Conservation (phyloP, 2,797 vertebrate species). For the Salarias fasciatus region DNA sequence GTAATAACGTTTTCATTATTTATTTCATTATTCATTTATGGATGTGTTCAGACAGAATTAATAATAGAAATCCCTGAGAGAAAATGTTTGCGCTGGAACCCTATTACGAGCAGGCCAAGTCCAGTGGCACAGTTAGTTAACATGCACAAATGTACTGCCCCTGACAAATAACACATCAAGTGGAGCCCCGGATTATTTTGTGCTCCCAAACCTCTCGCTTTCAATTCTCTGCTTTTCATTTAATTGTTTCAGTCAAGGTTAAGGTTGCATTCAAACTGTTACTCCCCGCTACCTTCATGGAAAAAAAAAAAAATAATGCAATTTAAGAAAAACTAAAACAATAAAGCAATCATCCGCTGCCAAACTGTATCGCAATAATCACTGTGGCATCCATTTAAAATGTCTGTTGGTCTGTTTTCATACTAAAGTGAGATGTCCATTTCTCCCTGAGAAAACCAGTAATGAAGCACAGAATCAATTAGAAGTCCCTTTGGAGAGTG, state of each 20-base stretch:
- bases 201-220: constrained; percentile 63
- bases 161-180: constrained; percentile 81
- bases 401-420: constrained; percentile 60
- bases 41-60: constrained; percentile 86
- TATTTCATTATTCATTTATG: constrained; percentile 87
- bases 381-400: constrained; percentile 59
- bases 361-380: constrained; percentile 62
- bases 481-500: constrained; percentile 63
- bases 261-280: constrained; percentile 56
- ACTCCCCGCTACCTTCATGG: constrained; percentile 33
- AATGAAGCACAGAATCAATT: constrained; percentile 79
- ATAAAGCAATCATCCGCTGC: constrained; percentile 54
- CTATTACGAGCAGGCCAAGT: constrained; percentile 77
- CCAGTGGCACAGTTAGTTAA: constrained; percentile 82
- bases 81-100: constrained; percentile 79
- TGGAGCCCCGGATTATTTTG: constrained; percentile 63
- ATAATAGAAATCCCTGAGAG: constrained; percentile 83
- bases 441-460: constrained; percentile 60
- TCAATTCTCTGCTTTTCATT: constrained; percentile 64
- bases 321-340: constrained; percentile 52
- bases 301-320: constrained; percentile 54
- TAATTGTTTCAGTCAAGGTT: constrained; percentile 70
- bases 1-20: constrained; percentile 85
- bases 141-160: constrained; percentile 78
- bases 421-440: constrained; percentile 66